phyloP scores from a whole-genome alignment of 1,140 invertebrate genomes.

The Helicoverpa zea region DNA sequence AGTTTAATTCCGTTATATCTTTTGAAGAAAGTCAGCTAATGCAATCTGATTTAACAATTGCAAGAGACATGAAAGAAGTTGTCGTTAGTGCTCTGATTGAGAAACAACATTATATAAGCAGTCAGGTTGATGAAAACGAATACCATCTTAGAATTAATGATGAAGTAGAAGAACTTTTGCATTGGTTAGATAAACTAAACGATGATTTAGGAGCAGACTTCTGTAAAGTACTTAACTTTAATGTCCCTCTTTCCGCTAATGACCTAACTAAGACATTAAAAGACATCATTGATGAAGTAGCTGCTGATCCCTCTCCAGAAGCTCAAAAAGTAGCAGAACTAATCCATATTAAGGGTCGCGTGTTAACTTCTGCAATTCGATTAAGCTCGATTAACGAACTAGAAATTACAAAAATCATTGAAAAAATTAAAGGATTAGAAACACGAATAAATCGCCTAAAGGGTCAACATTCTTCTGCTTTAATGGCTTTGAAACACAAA shows the following conservation, averaged over 20 bases:
- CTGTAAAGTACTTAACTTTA: conserved; percentile 37
- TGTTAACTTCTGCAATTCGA: neutral
- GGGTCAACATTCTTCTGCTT: conserved; percentile 36
- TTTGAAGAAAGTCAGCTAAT: conserved; percentile 27
- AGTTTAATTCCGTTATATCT: neutral
- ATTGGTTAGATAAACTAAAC: conserved; percentile 51
- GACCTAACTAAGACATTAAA: conserved; percentile 40
- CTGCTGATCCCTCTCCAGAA: neutral
- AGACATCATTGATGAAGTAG: conserved; percentile 46
- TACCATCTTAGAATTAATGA: conserved; percentile 41
- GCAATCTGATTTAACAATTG: conserved; percentile 18
- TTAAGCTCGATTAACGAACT: conserved; percentile 2
- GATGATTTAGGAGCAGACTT: conserved; percentile 44
- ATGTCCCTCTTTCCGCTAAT: neutral
- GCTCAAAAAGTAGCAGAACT: conserved; percentile 13
- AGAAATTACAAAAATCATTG: conserved; percentile 44
- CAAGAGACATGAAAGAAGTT: conserved; percentile 43
- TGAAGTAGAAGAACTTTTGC: conserved; percentile 53
- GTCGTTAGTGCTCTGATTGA: conserved; percentile 16
- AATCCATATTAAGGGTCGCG: neutral
- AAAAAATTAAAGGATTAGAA: conserved; percentile 54
- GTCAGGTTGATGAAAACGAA: conserved; percentile 41
- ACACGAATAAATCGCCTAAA: conserved; percentile 38
- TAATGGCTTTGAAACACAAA: conserved; percentile 52
- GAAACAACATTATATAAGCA: conserved; percentile 24